Evolutionary conservation across 2,113 vertebrate species (phyloP).

Genomic region (Myrmecophaga tridactyla): DNA sequence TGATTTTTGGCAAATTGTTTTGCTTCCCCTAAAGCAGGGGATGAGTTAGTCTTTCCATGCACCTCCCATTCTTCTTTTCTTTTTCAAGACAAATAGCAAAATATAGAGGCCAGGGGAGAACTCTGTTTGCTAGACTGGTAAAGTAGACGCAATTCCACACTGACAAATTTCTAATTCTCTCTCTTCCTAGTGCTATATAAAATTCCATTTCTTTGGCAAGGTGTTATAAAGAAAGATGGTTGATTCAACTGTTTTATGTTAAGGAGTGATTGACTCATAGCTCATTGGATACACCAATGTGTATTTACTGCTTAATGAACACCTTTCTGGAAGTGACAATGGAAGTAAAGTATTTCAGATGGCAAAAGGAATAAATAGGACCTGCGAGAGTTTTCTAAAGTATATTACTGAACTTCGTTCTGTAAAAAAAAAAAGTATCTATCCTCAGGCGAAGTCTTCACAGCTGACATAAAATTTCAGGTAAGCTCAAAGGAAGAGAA

Average conservation of each 20-base stretch:
- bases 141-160: neutral
- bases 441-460: neutral
- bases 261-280: constrained; percentile 5
- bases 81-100: neutral
- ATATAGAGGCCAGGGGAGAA: too few species aligned
- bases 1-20: neutral
- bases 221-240: neutral
- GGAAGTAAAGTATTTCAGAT: neutral
- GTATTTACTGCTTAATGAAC: neutral
- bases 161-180: neutral
- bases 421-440: neutral
- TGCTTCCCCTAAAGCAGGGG: neutral
- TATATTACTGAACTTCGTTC: neutral
- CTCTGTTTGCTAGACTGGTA: neutral
- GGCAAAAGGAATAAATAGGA: neutral
- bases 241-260: constrained; percentile 23
- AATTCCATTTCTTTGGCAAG: neutral
- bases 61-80: neutral
- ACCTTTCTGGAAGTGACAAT: neutral
- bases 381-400: neutral
- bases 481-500: neutral
- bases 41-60: neutral
- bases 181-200: neutral
- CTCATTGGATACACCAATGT: neutral
- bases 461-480: neutral